Evolutionary conservation across 2,113 vertebrate genomes (phyloP).

Genomic region (Larimichthys crocea): DNA sequence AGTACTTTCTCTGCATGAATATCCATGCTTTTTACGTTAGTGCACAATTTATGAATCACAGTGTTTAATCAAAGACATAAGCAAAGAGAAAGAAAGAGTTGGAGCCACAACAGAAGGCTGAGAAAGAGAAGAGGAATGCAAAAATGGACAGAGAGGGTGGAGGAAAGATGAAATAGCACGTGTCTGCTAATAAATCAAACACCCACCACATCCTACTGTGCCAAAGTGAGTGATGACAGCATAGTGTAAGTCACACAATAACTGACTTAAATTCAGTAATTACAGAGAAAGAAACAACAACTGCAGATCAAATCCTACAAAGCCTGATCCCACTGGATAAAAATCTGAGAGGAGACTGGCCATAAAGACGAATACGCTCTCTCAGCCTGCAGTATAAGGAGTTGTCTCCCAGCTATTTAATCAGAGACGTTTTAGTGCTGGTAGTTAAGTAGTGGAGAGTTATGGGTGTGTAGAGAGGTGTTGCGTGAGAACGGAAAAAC

Average conservation of each 20-base stretch:
- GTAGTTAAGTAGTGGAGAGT: slow-evolving; percentile 77
- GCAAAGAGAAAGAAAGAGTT: slow-evolving; percentile 1
- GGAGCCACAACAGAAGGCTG: slow-evolving; percentile 30
- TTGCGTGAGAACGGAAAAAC: slow-evolving; percentile 80
- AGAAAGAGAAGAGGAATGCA: slow-evolving; percentile 53
- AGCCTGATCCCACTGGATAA: slow-evolving; percentile 54
- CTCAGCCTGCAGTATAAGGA: slow-evolving; percentile 68
- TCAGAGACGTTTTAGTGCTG: slow-evolving; percentile 76
- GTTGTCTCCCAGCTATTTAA: slow-evolving; percentile 76
- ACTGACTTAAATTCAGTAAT: slow-evolving; percentile 34
- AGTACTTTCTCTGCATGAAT: slow-evolving; percentile 26
- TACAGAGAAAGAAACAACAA: slow-evolving; percentile 20
- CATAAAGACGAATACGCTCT: slow-evolving; percentile 64
- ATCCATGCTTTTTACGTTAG: slow-evolving; percentile 46
- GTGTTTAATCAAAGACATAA: slow-evolving; percentile 54
- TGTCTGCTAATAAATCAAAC: slow-evolving; percentile 60
- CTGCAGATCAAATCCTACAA: slow-evolving; percentile 40
- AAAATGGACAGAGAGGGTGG: slow-evolving; percentile 26
- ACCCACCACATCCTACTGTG: slow-evolving; percentile 36
- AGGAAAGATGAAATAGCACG: slow-evolving; percentile 53
- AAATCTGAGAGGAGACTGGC: slow-evolving; percentile 52
- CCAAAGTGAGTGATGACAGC: slow-evolving; percentile 57
- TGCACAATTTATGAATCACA: slow-evolving; percentile 24
- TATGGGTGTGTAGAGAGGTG: slow-evolving; percentile 71
- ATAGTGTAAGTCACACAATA: slow-evolving; percentile 36